A percentile compares a stretch with the other conserved stretches of the same genome.
phyloP scores from a whole-genome alignment of 2,888 invertebrate genomes.

The Ochropleura leucogaster region DNA sequence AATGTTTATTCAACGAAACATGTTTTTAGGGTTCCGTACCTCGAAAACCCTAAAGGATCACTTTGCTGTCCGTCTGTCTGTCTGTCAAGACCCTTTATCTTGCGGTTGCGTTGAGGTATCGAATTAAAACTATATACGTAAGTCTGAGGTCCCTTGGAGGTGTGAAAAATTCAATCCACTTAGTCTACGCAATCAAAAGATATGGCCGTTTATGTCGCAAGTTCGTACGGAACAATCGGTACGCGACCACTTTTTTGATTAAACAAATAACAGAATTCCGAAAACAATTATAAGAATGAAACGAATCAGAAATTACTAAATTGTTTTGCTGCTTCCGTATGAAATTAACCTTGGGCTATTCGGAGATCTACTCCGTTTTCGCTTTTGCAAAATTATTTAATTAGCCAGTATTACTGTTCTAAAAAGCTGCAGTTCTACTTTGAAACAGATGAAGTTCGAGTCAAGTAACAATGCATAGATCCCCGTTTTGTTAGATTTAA shows the following conservation, averaged over 20 bases:
- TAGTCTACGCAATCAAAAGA: too few relatives aligned
- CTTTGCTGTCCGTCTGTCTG: too few relatives aligned
- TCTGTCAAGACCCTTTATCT: too few relatives aligned
- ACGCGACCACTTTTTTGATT: background rate
- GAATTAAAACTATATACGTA: too few relatives aligned
- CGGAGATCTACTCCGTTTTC: background rate
- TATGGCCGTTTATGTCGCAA: too few relatives aligned
- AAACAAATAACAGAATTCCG: background rate
- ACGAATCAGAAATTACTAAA: background rate
- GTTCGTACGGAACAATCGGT: too few relatives aligned
- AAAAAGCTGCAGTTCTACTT: background rate
- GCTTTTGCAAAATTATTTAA: background rate
- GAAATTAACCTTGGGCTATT: background rate
- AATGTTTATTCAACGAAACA: slow-evolving; percentile 10
- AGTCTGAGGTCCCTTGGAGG: too few relatives aligned
- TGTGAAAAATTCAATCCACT: too few relatives aligned
- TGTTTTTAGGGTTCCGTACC: too few relatives aligned
- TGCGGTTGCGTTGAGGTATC: too few relatives aligned
- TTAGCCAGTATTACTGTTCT: background rate
- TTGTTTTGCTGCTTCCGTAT: background rate
- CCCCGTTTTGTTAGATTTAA: slow-evolving; percentile 8
- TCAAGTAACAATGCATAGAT: slow-evolving; percentile 2
- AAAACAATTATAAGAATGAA: background rate
- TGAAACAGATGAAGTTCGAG: background rate
- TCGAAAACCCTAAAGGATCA: too few relatives aligned